Evolutionary conservation across 2,113 vertebrate species (phyloP).

Genomic region (Cynopterus brachyotis): DNA sequence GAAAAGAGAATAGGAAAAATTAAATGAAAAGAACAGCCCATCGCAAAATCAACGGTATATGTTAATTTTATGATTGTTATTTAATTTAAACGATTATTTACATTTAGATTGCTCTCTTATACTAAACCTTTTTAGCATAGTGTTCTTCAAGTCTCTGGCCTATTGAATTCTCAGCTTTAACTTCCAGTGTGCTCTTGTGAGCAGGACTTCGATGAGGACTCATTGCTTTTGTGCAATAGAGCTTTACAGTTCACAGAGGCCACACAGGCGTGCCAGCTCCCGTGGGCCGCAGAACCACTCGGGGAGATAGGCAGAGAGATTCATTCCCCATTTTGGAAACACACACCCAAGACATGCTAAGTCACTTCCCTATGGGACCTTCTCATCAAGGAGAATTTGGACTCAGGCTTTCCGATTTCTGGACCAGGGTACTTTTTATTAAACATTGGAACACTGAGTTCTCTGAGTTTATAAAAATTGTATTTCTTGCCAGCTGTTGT

Average conservation of each 20-base stretch:
- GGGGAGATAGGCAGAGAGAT: neutral
- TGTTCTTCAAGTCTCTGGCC: neutral
- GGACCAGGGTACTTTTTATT: neutral
- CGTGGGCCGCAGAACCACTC: neutral
- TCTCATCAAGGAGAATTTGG: neutral
- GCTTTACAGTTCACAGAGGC: neutral
- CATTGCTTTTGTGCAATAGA: neutral
- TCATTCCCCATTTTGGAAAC: neutral
- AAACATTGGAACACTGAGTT: neutral
- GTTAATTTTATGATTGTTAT: neutral
- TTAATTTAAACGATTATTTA: neutral
- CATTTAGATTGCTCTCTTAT: neutral
- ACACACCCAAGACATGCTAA: neutral
- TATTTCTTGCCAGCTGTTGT: neutral
- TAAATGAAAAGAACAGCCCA: neutral
- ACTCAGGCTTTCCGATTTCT: neutral
- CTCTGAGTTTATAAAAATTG: neutral
- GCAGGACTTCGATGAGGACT: neutral
- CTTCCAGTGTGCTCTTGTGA: neutral
- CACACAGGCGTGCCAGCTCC: rapidly evolving
- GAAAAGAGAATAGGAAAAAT: conserved; percentile 30
- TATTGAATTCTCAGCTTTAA: neutral
- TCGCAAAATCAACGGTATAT: neutral
- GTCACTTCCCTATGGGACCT: neutral
- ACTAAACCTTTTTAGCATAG: neutral